These are phyloP conservation scores for Colletes latitarsis DNA, from an alignment of 1,140 invertebrate genomes.

Conservation along the genomic window DNA sequence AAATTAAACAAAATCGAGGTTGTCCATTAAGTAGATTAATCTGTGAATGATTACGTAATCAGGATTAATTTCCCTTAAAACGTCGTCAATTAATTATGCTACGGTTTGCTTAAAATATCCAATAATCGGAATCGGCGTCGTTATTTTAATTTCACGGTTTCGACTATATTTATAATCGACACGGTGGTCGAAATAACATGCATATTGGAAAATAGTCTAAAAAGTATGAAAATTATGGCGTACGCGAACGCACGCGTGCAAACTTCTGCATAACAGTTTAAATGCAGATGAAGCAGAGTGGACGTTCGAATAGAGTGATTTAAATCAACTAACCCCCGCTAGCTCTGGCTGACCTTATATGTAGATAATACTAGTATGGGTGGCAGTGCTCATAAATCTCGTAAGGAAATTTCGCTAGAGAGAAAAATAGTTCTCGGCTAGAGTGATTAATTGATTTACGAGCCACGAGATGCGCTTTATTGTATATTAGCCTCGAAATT, in stretches of 20 bases:
- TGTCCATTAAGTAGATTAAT: too few relatives aligned
- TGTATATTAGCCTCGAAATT: slow-evolving; percentile 24
- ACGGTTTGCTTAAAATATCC: too few relatives aligned
- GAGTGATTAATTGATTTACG: slow-evolving; percentile 56
- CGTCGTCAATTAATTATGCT: too few relatives aligned
- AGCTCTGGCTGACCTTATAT: slow-evolving; percentile 52
- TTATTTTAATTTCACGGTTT: too few relatives aligned
- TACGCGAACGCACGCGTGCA: slow-evolving; percentile 21
- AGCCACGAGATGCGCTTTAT: slow-evolving; percentile 38
- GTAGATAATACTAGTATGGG: slow-evolving; percentile 59
- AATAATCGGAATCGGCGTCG: too few relatives aligned
- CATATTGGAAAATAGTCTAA: slow-evolving; percentile 15
- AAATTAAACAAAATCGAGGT: too few relatives aligned
- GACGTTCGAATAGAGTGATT: slow-evolving; percentile 65
- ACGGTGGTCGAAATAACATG: background rate
- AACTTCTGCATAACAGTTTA: slow-evolving; percentile 58
- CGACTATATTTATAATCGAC: too few relatives aligned
- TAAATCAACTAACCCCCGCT: slow-evolving; percentile 59
- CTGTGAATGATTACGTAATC: too few relatives aligned
- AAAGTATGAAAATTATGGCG: slow-evolving; percentile 26
- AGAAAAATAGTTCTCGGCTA: slow-evolving; percentile 53
- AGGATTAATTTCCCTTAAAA: too few relatives aligned
- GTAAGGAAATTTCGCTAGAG: slow-evolving; percentile 59
- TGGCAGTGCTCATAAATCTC: slow-evolving; percentile 57
- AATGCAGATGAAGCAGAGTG: slow-evolving; percentile 61